Evolutionary conservation across 2,797 vertebrate species (phyloP).

Genomic region (Siniperca undulata): DNA sequence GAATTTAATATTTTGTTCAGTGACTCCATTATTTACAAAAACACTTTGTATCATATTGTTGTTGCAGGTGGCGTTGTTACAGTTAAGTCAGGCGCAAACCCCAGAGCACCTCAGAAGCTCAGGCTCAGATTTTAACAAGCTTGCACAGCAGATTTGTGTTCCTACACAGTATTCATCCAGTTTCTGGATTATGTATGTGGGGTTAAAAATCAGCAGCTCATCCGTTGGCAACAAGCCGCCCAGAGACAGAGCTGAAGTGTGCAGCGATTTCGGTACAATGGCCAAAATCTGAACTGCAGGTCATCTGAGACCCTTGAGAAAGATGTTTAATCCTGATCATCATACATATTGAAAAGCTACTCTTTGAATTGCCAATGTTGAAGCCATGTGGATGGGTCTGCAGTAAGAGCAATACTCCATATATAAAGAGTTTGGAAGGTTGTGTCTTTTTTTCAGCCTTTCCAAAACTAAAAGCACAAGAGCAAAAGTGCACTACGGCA

Average conservation of each 20-base stretch:
- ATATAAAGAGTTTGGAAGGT: background rate
- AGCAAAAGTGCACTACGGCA: too few relatives aligned
- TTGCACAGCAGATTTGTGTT: conserved; percentile 36
- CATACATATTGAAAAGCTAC: background rate
- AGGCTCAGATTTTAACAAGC: conserved; percentile 36
- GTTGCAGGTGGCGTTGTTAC: conserved; percentile 28
- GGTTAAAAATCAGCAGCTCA: conserved; percentile 30
- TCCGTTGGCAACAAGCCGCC: conserved; percentile 29
- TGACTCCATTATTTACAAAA: conserved; percentile 18
- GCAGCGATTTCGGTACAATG: background rate
- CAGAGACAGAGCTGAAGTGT: background rate
- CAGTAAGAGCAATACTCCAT: background rate
- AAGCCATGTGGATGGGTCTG: background rate
- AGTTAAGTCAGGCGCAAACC: conserved; percentile 26
- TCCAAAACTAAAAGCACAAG: background rate
- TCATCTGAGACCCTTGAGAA: background rate
- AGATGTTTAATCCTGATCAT: conserved; percentile 1
- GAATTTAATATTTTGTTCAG: background rate
- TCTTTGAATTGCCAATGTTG: background rate
- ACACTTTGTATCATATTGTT: conserved; percentile 5
- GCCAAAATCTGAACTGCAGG: background rate
- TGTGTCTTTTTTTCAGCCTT: background rate
- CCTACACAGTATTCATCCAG: conserved; percentile 6
- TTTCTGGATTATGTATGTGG: conserved; percentile 35
- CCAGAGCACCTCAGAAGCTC: conserved; percentile 15